Percentiles rank a stretch among this genome's conserved stretches.
Evolutionary conservation across 2,797 vertebrate genomes (phyloP).

Genomic region (Amphiprion clarkii): DNA sequence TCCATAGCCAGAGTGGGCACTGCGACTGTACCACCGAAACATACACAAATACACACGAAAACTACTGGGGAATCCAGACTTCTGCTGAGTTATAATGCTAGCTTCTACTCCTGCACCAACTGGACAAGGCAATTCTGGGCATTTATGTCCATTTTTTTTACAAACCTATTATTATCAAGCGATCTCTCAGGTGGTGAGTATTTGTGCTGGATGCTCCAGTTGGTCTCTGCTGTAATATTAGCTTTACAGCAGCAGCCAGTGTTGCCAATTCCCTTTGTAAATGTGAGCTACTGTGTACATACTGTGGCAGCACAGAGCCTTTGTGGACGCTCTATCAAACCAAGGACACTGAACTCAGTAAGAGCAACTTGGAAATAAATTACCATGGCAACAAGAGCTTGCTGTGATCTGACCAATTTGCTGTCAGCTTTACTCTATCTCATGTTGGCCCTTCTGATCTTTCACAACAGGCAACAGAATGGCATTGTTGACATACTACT

Average conservation of each 20-base stretch:
- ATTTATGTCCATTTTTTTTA: slow-evolving; percentile 19
- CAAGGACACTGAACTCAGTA: slow-evolving; percentile 49
- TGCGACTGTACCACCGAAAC: slow-evolving; percentile 64
- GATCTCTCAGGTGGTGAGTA: slow-evolving; percentile 27
- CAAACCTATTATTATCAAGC: slow-evolving; percentile 21
- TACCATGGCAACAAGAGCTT: slow-evolving; percentile 60
- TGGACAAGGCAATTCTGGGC: slow-evolving; percentile 49
- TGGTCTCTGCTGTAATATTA: slow-evolving; percentile 32
- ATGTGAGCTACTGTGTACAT: slow-evolving; percentile 32
- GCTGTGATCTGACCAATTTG: slow-evolving; percentile 35
- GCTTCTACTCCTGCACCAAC: slow-evolving; percentile 49
- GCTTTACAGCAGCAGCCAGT: slow-evolving; percentile 20
- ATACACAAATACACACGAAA: slow-evolving; percentile 66
- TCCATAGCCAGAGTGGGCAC: slow-evolving; percentile 53
- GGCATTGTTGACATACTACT: slow-evolving; percentile 25
- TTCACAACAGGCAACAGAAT: slow-evolving; percentile 15
- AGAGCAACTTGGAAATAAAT: slow-evolving; percentile 50
- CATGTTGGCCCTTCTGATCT: not conserved
- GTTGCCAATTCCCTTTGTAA: slow-evolving; percentile 62
- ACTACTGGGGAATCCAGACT: slow-evolving; percentile 47
- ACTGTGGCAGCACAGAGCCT: slow-evolving; percentile 12
- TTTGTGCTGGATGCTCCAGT: slow-evolving; percentile 33
- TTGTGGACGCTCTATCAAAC: slow-evolving; percentile 28
- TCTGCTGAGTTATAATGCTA: slow-evolving; percentile 36
- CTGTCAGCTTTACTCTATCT: slow-evolving; percentile 8